Evolutionary conservation across 1,140 invertebrate genomes (phyloP).

Genomic region (Lordiphosa collinella): DNA sequence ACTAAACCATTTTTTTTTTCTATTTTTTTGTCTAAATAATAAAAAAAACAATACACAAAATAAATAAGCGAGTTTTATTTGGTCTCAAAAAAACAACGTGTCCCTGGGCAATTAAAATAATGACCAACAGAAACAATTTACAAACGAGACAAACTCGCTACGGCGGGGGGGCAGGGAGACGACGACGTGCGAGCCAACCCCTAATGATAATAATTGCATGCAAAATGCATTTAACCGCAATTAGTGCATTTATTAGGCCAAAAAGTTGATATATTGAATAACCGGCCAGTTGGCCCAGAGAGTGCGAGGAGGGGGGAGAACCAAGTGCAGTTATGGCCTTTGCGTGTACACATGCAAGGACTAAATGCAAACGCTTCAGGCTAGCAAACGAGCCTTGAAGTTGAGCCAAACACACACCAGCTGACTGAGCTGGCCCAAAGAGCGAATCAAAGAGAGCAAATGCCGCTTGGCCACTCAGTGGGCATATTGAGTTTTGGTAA

Average conservation of each 20-base stretch:
- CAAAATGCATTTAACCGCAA: slow-evolving; percentile 79
- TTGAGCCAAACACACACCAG: slow-evolving; percentile 2
- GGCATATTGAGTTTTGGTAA: not conserved
- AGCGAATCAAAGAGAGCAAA: not conserved
- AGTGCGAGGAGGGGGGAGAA: slow-evolving; percentile 1
- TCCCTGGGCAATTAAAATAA: slow-evolving; percentile 46
- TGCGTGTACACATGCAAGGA: slow-evolving; percentile 12
- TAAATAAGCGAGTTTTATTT: not conserved
- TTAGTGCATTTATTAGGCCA: slow-evolving; percentile 79
- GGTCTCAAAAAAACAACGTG: slow-evolving; percentile 9
- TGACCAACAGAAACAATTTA: slow-evolving; percentile 52
- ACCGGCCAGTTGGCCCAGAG: slow-evolving; percentile 46
- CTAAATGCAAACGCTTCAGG: slow-evolving; percentile 2
- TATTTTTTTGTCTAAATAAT: slow-evolving; percentile 65
- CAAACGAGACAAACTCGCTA: slow-evolving; percentile 13
- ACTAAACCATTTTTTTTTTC: not conserved
- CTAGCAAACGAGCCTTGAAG: slow-evolving; percentile 6
- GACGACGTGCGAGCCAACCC: slow-evolving; percentile 64
- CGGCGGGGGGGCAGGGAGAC: slow-evolving; percentile 1
- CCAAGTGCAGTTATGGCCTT: slow-evolving; percentile 10
- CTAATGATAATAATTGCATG: slow-evolving; percentile 79
- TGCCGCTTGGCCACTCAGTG: not conserved
- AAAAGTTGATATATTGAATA: slow-evolving; percentile 72
- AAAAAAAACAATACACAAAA: not conserved
- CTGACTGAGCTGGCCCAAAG: not conserved